phyloP scores from a whole-genome alignment of 1,140 invertebrate genomes.

The Ceratosolen solmsi region DNA sequence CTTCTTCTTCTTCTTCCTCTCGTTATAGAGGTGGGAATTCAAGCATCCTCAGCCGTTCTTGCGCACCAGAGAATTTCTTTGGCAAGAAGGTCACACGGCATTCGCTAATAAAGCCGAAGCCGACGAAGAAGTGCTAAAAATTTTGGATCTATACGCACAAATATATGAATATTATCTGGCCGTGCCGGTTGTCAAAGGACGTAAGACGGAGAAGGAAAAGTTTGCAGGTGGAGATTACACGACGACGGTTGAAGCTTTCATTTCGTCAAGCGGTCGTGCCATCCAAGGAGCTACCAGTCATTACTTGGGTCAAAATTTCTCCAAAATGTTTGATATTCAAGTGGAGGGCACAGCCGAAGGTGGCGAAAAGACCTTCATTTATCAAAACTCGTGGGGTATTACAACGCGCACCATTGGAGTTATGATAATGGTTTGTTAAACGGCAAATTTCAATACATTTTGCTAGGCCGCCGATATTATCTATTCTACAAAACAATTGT shows the following conservation, averaged over 20 bases:
- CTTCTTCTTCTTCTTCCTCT: too few relatives aligned
- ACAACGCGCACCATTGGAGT: conserved; percentile 94
- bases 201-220: conserved; percentile 99
- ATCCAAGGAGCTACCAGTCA: conserved; percentile 99
- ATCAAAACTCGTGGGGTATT: conserved; percentile 98
- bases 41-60: conserved; percentile 99
- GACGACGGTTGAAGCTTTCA: conserved; percentile 96
- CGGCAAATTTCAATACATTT: neutral
- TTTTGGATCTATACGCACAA: conserved; percentile 88
- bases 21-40: conserved; percentile 95
- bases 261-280: conserved; percentile 93
- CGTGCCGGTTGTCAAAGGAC: conserved; percentile 94
- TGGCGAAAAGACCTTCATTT: conserved; percentile 92
- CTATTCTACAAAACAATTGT: too few relatives aligned
- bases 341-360: conserved; percentile 92
- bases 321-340: conserved; percentile 99
- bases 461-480: too few relatives aligned
- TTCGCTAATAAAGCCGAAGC: conserved; percentile 90
- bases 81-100: conserved; percentile 99
- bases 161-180: conserved; percentile 96
- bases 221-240: conserved; percentile 99
- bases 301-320: conserved; percentile 99
- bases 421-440: conserved; percentile 67
- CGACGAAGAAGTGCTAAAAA: conserved; percentile 87
- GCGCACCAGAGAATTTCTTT: conserved; percentile 97